Percentiles rank a stretch among this genome's conserved stretches.
Conservation (phyloP, 2,888 invertebrate genomes). For the Ochropacha duplaris region DNA sequence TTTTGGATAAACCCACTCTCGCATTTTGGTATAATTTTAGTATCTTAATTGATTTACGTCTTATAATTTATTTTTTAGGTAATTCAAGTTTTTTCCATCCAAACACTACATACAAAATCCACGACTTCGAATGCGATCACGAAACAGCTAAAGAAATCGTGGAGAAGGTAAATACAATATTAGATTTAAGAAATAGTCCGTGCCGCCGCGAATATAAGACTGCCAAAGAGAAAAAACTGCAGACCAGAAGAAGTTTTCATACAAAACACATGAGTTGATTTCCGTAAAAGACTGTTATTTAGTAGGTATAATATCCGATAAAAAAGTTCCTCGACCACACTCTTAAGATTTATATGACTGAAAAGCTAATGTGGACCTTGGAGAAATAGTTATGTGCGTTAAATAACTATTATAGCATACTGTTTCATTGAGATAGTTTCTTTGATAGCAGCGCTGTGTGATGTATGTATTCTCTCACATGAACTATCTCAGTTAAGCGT, state of each 20-base stretch:
- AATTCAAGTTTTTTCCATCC: constrained; percentile 58
- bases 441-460: no score
- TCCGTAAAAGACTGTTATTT: constrained; percentile 33
- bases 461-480: background rate
- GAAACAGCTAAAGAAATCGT: constrained; percentile 91
- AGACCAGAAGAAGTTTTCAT: constrained; percentile 84
- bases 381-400: background rate
- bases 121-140: constrained; percentile 93
- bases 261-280: constrained; percentile 66
- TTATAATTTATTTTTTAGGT: constrained; percentile 40
- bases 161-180: constrained; percentile 92
- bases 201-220: constrained; percentile 92
- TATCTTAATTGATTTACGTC: no score
- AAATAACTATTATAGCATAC: background rate
- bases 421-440: background rate
- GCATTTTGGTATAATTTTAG: no score
- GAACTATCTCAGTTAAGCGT: background rate
- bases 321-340: constrained; percentile 19
- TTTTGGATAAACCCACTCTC: no score
- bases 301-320: constrained; percentile 21
- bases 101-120: constrained; percentile 88
- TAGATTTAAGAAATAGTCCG: constrained; percentile 91
- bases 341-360: constrained; percentile 2
- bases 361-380: background rate
- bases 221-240: constrained; percentile 87